A percentile compares a stretch with the other conserved stretches of the same genome.
phyloP scores from a whole-genome alignment of 2,888 invertebrate species.

The Trichacis sp. region DNA sequence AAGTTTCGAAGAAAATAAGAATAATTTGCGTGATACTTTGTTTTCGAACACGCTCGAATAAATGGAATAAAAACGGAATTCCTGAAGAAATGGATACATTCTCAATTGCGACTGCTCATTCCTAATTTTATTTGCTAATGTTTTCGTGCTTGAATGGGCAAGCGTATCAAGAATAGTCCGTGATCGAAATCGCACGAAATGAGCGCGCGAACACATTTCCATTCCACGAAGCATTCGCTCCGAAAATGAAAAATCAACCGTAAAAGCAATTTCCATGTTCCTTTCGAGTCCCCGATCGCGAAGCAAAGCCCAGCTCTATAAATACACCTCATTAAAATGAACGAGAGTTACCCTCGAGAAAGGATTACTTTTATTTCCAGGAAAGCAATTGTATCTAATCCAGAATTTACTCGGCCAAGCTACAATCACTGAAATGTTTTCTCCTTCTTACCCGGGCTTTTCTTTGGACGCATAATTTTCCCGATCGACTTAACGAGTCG shows the following conservation, averaged over 20 bases:
- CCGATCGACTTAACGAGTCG: slow-evolving; percentile 32
- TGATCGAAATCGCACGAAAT: background rate
- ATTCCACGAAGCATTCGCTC: background rate
- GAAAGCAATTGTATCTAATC: slow-evolving; percentile 3
- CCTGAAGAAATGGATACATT: no score
- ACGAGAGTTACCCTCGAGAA: background rate
- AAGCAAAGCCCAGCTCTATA: background rate
- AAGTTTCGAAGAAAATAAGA: no score
- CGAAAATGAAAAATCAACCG: background rate
- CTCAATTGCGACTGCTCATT: background rate
- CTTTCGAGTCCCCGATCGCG: background rate
- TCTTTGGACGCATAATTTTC: slow-evolving; percentile 4
- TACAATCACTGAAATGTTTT: background rate
- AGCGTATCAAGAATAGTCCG: no score
- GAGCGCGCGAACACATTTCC: background rate
- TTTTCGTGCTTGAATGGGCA: background rate
- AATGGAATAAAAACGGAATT: no score
- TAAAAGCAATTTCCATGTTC: background rate
- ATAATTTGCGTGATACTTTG: no score
- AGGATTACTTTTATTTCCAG: background rate
- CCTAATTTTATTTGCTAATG: background rate
- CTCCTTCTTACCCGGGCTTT: background rate
- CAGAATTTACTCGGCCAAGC: background rate
- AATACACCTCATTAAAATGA: slow-evolving; percentile 5
- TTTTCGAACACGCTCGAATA: no score